phyloP scores from a whole-genome alignment of 64 coral and sea anemone species.

The Stichodactyla helianthus region DNA sequence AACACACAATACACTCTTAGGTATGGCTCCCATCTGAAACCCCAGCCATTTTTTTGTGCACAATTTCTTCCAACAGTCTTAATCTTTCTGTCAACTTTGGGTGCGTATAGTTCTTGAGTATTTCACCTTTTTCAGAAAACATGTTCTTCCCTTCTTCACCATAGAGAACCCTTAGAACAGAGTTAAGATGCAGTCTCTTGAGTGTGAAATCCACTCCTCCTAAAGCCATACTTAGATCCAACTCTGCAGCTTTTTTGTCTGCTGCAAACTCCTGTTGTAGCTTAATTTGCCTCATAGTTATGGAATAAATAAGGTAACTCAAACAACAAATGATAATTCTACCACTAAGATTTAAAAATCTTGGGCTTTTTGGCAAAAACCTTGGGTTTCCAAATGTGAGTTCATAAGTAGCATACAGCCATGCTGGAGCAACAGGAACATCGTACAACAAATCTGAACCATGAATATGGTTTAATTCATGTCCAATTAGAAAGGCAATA shows the following conservation, averaged over 20 bases:
- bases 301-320: constrained; percentile 33
- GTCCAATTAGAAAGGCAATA: constrained; percentile 77
- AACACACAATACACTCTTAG: background rate
- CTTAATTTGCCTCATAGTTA: constrained; percentile 34
- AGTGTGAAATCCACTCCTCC: constrained; percentile 73
- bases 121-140: constrained; percentile 77
- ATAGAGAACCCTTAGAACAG: constrained; percentile 43
- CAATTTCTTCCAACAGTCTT: constrained; percentile 41
- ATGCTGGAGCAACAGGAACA: constrained; percentile 35
- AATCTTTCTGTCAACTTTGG: constrained; percentile 79
- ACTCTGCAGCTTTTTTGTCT: constrained; percentile 69
- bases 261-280: constrained; percentile 69
- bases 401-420: constrained; percentile 83
- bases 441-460: constrained; percentile 41
- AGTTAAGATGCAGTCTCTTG: constrained; percentile 60
- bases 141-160: constrained; percentile 48
- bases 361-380: constrained; percentile 43
- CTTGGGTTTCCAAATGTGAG: constrained; percentile 13
- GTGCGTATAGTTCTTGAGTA: constrained; percentile 56
- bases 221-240: constrained; percentile 49
- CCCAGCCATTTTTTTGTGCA: constrained; percentile 18
- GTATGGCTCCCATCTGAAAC: background rate
- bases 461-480: constrained; percentile 81
- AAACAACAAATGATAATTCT: constrained; percentile 43
- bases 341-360: constrained; percentile 17